phyloP scores from a whole-genome alignment of 2,113 vertebrate genomes.

The Pelodiscus sinensis region DNA sequence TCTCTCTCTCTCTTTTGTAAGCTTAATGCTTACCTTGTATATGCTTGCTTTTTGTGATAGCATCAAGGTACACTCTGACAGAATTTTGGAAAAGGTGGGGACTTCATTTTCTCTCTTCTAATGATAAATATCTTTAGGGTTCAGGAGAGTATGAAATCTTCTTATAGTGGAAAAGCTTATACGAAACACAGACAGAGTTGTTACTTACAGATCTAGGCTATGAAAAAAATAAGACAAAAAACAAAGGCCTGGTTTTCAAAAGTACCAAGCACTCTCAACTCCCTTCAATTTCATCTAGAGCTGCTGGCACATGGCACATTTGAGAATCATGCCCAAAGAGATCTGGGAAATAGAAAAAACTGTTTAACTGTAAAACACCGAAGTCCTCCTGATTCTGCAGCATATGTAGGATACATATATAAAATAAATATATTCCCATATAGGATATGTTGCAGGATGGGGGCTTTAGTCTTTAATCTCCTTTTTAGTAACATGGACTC shows the following conservation, averaged over 20 bases:
- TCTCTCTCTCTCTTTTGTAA: background rate
- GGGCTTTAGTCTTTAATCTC: conserved; percentile 1
- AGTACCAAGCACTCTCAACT: background rate
- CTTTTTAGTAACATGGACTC: background rate
- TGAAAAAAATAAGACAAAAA: conserved; percentile 17
- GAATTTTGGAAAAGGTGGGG: background rate
- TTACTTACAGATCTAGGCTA: background rate
- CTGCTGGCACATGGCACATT: background rate
- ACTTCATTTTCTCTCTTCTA: background rate
- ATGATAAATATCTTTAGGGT: background rate
- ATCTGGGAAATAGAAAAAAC: conserved; percentile 13
- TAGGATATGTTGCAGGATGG: background rate
- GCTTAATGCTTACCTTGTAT: background rate
- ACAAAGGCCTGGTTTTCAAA: background rate
- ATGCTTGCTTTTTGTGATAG: background rate
- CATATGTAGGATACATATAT: background rate
- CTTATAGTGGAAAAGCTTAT: background rate
- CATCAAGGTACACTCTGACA: background rate
- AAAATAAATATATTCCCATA: background rate
- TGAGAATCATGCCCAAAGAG: conserved; percentile 58
- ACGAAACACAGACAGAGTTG: background rate
- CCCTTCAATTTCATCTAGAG: background rate
- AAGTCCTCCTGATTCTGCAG: conserved; percentile 5
- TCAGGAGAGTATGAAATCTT: background rate
- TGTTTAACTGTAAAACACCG: conserved; percentile 13